Conservation (phyloP, 2,113 vertebrate species). For the Sinocyclocheilus rhinocerous region DNA sequence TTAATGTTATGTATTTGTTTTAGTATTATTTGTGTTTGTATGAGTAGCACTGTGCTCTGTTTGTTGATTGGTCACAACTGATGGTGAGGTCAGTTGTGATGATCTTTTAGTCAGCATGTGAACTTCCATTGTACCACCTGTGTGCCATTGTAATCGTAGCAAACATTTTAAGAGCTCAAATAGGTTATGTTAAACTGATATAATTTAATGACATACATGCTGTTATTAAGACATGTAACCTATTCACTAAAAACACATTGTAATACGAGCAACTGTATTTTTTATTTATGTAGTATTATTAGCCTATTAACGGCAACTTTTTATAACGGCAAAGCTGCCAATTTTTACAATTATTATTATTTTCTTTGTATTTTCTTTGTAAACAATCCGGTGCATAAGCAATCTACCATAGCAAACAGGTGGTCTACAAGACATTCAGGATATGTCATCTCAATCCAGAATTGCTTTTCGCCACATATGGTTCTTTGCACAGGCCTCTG, state of each 20-base stretch:
- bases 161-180: neutral
- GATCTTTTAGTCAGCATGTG: conserved; percentile 1
- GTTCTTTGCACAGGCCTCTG: neutral
- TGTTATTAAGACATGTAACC: neutral
- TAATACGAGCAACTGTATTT: neutral
- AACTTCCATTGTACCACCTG: neutral
- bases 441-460: neutral
- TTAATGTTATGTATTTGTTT: neutral
- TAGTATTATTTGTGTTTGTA: neutral
- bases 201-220: neutral
- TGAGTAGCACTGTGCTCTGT: neutral
- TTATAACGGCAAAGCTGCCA: neutral
- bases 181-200: neutral
- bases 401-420: conserved; percentile 23
- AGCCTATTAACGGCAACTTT: neutral
- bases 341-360: neutral
- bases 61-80: neutral
- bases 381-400: neutral
- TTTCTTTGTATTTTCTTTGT: too few species aligned
- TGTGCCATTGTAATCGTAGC: neutral
- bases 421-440: neutral
- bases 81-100: neutral
- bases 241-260: neutral
- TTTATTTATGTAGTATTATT: neutral
- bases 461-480: neutral